A percentile compares a stretch with the other conserved stretches of the same genome.
Conservation (phyloP, 1,140 invertebrate species). For the Lethrus apterus region DNA sequence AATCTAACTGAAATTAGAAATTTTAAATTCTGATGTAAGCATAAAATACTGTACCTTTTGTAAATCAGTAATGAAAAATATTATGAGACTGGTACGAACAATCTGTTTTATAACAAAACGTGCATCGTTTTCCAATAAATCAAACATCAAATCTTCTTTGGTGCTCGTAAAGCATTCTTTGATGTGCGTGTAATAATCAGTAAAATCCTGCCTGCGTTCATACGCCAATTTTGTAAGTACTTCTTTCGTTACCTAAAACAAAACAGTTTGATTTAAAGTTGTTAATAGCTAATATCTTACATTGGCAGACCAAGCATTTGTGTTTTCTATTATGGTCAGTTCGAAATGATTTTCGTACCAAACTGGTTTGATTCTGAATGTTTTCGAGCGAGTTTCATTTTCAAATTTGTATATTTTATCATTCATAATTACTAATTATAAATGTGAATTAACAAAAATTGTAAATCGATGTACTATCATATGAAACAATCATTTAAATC, state of each 20-base stretch:
- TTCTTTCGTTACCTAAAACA: not conserved
- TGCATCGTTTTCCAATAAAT: not conserved
- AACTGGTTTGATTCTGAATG: slow-evolving; percentile 2
- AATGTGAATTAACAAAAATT: too few relatives aligned
- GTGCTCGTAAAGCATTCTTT: not conserved
- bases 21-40: not conserved
- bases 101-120: slow-evolving; percentile 1
- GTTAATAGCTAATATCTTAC: not conserved
- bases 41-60: not conserved
- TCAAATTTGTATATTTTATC: too few relatives aligned
- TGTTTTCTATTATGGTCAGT: slow-evolving; percentile 3
- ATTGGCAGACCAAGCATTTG: not conserved
- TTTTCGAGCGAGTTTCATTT: too few relatives aligned
- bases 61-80: slow-evolving; percentile 4
- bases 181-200: slow-evolving; percentile 1
- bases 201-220: not conserved
- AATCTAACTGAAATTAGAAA: slow-evolving; percentile 3
- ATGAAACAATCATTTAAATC: too few relatives aligned
- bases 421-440: too few relatives aligned
- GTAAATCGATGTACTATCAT: too few relatives aligned
- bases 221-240: not conserved
- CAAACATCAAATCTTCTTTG: slow-evolving; percentile 3
- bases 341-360: slow-evolving; percentile 11
- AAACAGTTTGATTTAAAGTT: not conserved
- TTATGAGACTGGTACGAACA: not conserved